Conservation (phyloP, 92 coral and sea anemone genomes). For the Palythoa grandiflora region DNA sequence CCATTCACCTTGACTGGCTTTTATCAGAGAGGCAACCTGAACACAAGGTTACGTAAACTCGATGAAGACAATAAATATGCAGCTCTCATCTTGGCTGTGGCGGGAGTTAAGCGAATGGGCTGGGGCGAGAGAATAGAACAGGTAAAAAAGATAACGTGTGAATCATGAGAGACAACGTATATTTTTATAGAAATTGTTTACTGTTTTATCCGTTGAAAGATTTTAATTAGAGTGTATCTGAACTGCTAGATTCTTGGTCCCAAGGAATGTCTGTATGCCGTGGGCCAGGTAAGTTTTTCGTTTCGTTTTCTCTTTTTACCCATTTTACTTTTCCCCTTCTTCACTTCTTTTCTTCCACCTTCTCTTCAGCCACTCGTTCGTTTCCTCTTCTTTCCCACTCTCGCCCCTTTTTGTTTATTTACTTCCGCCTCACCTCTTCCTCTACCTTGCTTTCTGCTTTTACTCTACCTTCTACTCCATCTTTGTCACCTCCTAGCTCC, state of each 20-base stretch:
- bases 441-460: too few relatives aligned
- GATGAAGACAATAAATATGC: conserved; percentile 89
- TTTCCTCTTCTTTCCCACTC: too few relatives aligned
- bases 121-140: conserved; percentile 92
- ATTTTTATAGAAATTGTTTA: too few relatives aligned
- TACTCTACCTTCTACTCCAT: too few relatives aligned
- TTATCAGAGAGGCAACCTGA: conserved; percentile 90
- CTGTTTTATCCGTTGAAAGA: neutral
- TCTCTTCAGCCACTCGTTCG: too few relatives aligned
- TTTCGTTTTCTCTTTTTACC: neutral
- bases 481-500: too few relatives aligned
- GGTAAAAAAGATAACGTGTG: conserved; percentile 51
- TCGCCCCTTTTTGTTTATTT: too few relatives aligned
- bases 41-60: conserved; percentile 90
- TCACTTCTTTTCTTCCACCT: too few relatives aligned
- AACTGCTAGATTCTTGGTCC: conserved; percentile 70
- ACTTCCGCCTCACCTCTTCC: too few relatives aligned
- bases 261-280: conserved; percentile 91
- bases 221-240: neutral
- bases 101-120: conserved; percentile 94
- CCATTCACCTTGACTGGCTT: conserved; percentile 53
- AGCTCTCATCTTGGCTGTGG: conserved; percentile 92
- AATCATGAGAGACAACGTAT: neutral
- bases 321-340: neutral
- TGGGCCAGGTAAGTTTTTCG: conserved; percentile 83